Base-by-base conservation (phyloP, 1,140 invertebrate genomes). In the Penaeus indicus region DNA sequence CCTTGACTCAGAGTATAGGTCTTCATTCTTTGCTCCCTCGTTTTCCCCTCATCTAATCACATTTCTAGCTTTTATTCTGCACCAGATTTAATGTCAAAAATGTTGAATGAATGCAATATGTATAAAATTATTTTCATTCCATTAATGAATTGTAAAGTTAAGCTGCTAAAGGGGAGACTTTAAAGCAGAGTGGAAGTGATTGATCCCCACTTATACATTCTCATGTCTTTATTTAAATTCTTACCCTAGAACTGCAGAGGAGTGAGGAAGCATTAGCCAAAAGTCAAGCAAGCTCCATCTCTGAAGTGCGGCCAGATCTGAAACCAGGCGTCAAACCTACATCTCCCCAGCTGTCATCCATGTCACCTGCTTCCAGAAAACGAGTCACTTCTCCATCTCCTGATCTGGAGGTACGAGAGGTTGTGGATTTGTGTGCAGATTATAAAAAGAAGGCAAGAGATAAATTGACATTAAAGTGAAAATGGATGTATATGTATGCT, bases 371-470 rank as follows among this genome's bases (percentile, higher is more conserved):
- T 25, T 60, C 47, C 54, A 83, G 61, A 77, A 88, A 88, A 18
- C 79, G 62, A 22, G 67, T n/a, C 18, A 38, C 64, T 4, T 88
- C 86, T 19, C 79, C 64, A 38, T 64, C 80, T 13, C 86, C 60
- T 18, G 79, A 88, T 22, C 72, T 81, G 54, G 86, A 88, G 80
- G 86, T 88, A 77, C 11, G 11, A 32, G 18, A 75, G 27, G 8
- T 19, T n/a, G 7, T 4, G n/a, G 27, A 32, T 75, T 75, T 32
- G 72, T 19, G 3, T 27, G 5, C 19, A 38, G n/a, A 19, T 72
- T 72, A 27, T 11, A 13, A 38, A 75, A 25, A 75, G 2, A 10
- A 38, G 18, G 22, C 32, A n/a, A 10, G 0, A 19, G 25, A 27
- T 75, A 0, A 7, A 54, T 7, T 13, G 54, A 54, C 10, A 13